Base-by-base conservation (phyloP, 2,113 vertebrate species). In the Motacilla alba region DNA sequence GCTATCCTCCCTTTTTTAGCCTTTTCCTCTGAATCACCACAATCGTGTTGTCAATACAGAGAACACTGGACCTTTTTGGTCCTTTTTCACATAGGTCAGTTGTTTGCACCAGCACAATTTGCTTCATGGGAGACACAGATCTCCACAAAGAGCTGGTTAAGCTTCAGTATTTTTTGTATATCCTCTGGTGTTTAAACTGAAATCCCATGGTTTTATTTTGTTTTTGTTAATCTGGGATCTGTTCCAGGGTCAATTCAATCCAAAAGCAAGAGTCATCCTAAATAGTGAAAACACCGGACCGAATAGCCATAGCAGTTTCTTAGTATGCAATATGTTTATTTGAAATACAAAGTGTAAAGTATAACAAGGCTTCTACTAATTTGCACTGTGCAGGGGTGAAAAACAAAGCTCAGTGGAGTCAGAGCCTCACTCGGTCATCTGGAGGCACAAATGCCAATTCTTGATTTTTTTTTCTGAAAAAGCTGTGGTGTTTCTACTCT, bases 221-320 rank as follows among this genome's bases (percentile, higher is more conserved):
- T 56, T 85, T 87, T 93, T 88, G 21, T 49, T 85, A 69, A 89
- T 94, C 82, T 87, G 46, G 58, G 74, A 88, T 33, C 33, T 59
- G 15, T 26, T 89, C 67, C 41, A 82, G 23, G 14, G 67, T 66
- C 58, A 41, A 5, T 72, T 73, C 75, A 83, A 52, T 76, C 49
- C 53, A 92, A 77, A 77, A 26, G 23, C 37, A 73, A 78, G 73
- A 72, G 31, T 64, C 47, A 77, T n/a, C 56, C 64, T 87, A 44
- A 92, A 56, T 26, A 79, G 8, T 28, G 19, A 72, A 76, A 89
- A 64, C 26, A 31, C 43, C 50, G 23, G 20, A 8, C 27, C 7
- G 0, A 30, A 53, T 16, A 68, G 14, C 53, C 7, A 3, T 14
- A 79, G 33, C 56, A 52, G 22, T 44, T 83, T 89, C 30, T 92